These are phyloP conservation scores for Harpagifer antarcticus DNA, from an alignment of 2,797 vertebrate species.

Conservation along the genomic window DNA sequence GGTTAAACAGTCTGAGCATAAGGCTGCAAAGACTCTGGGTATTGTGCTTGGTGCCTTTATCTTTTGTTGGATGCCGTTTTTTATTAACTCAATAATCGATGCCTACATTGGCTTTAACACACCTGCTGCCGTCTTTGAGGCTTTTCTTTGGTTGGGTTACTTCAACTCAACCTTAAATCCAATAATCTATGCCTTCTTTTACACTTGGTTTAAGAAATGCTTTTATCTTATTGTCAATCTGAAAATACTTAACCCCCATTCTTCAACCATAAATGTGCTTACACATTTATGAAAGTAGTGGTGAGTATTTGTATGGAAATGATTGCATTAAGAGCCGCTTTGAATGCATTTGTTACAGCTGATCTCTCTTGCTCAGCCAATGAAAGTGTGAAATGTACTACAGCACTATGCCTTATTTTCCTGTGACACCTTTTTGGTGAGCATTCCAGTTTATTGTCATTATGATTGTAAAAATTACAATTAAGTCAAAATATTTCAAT, in stretches of 20 bases:
- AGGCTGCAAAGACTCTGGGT: slow-evolving; percentile 56
- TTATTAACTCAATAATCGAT: slow-evolving; percentile 60
- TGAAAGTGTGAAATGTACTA: not conserved
- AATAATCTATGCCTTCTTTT: slow-evolving; percentile 74
- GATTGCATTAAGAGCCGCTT: not conserved
- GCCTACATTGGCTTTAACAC: not conserved
- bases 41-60: slow-evolving; percentile 75
- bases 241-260: not conserved
- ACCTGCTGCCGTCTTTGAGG: slow-evolving; percentile 2
- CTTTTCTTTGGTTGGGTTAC: slow-evolving; percentile 10
- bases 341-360: too few species aligned
- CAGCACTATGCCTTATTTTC: not conserved
- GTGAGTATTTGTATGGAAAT: not conserved
- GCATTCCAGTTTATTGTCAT: not conserved
- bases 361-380: too few species aligned
- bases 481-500: not conserved
- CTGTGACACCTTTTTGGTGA: not conserved
- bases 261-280: slow-evolving; percentile 10
- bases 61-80: slow-evolving; percentile 77
- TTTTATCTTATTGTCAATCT: slow-evolving; percentile 7
- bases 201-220: slow-evolving; percentile 69
- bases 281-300: not conserved
- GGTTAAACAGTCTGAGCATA: too few species aligned
- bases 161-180: slow-evolving; percentile 67
- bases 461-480: not conserved